Evolutionary conservation across 2,797 vertebrate genomes (phyloP).

Genomic region (Halcyon badia): DNA sequence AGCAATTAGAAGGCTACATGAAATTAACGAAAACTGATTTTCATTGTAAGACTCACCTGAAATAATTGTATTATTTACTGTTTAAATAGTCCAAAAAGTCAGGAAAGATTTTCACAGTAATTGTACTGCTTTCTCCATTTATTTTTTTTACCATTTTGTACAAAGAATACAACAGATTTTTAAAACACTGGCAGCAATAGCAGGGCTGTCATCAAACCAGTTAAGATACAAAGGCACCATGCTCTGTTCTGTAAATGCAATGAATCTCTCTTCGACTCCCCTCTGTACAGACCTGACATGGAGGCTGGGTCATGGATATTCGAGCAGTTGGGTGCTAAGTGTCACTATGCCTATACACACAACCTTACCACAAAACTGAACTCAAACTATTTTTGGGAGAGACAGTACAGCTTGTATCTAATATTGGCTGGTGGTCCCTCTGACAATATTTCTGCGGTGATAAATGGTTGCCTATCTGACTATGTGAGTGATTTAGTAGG

Average conservation of each 20-base stretch:
- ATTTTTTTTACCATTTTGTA: not conserved
- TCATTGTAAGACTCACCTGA: not conserved
- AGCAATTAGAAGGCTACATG: not conserved
- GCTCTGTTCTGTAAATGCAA: not conserved
- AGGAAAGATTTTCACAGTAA: not conserved
- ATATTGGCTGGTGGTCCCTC: not conserved
- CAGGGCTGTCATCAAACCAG: not conserved
- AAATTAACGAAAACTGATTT: conserved; percentile 9
- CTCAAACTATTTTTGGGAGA: not conserved
- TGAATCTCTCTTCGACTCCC: not conserved
- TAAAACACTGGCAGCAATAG: not conserved
- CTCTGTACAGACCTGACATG: not conserved
- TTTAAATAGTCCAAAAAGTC: not conserved
- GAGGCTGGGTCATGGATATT: not conserved
- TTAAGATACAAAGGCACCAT: not conserved
- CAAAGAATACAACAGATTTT: not conserved
- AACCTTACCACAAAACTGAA: not conserved
- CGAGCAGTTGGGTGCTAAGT: not conserved
- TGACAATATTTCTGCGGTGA: not conserved
- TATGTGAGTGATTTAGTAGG: not conserved
- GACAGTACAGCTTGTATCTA: not conserved
- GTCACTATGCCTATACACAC: not conserved
- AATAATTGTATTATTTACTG: not conserved
- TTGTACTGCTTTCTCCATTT: not conserved
- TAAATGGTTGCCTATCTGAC: not conserved